Base-by-base conservation (phyloP, 2,888 invertebrate species). In the Polietes domitor region DNA sequence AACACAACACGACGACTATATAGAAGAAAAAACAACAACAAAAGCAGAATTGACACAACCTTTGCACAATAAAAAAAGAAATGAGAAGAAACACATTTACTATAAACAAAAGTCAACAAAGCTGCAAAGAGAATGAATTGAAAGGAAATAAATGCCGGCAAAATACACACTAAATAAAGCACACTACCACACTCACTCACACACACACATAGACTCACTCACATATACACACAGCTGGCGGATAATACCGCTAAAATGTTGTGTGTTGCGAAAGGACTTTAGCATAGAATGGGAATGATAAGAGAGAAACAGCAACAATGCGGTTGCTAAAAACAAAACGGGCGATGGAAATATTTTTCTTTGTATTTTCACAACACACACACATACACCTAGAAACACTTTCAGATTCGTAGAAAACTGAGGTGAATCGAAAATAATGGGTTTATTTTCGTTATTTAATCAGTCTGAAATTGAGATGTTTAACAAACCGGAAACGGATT, bases 111-210 rank as follows among this genome's bases (percentile, higher is more conserved):
- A 10, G 58, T 37, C 68, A 53, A 43, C 15, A 68, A 68, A 12
- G 32, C 5, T 2, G 12, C 28, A 26, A 26, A 55, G 37, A 72
- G 5, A 70, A 32, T 4, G 19, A 65, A 26, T 53, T 26, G 10
- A 32, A 83, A 78, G 77, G 32, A 70, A 68, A 17, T 58, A 88
- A 86, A 87, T 86, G 88, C 87, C 88, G 86, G 85, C 80, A 76
- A 87, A 89, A 89, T 73, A 86, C 86, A 85, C 83, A 88, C 87
- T 87, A 88, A 88, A 86, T 87, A 87, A 86, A 87, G 86, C 58
- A 76, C 78, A 81, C 80, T n/a, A n/a, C n/a, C 82, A 83, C 43
- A 79, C 72, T 21, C 17, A 41, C n/a, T 74, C 43, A 80, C 68
- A 72, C 75, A 81, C 68, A 41, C 43, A 50, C 71, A 82, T 21